These are phyloP conservation scores for Coenonympha glycerion DNA, from an alignment of 2,888 invertebrate genomes.

Conservation along the genomic window DNA sequence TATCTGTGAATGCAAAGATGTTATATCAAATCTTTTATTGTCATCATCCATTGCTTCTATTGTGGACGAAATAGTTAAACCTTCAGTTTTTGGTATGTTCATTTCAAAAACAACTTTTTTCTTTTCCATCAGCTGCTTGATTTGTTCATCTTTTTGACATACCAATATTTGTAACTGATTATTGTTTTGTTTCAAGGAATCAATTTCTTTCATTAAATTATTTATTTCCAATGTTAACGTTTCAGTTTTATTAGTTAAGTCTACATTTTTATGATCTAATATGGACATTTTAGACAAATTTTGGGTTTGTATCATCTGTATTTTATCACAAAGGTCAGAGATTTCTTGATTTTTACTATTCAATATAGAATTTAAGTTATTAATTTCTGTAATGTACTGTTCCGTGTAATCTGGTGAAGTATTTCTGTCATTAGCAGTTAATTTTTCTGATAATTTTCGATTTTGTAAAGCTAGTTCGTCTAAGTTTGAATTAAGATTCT, in stretches of 20 bases:
- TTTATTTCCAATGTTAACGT: slow-evolving; percentile 37
- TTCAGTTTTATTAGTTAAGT: slow-evolving; percentile 50
- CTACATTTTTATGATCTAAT: slow-evolving; percentile 47
- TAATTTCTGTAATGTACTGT: slow-evolving; percentile 74
- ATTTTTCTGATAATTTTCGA: slow-evolving; percentile 46
- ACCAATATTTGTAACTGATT: slow-evolving; percentile 42
- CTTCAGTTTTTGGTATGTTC: slow-evolving; percentile 72
- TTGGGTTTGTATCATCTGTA: slow-evolving; percentile 43
- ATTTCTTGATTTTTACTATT: slow-evolving; percentile 70
- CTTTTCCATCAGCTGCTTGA: slow-evolving; percentile 55
- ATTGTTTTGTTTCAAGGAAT: slow-evolving; percentile 41
- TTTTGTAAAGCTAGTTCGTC: slow-evolving; percentile 54
- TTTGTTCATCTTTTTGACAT: slow-evolving; percentile 51
- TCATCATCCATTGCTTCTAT: slow-evolving; percentile 56
- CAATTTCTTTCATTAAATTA: slow-evolving; percentile 36
- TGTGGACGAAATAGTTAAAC: slow-evolving; percentile 66
- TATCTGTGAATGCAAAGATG: slow-evolving; percentile 63
- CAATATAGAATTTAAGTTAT: slow-evolving; percentile 69
- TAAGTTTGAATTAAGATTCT: slow-evolving; percentile 48
- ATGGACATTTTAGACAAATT: slow-evolving; percentile 39
- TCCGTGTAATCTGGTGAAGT: slow-evolving; percentile 61
- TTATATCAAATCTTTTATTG: slow-evolving; percentile 42
- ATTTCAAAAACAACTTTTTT: slow-evolving; percentile 64
- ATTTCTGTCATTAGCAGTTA: slow-evolving; percentile 33
- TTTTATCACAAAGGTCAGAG: slow-evolving; percentile 45